Conservation (phyloP, 2,888 invertebrate species). For the Ptychoptera contaminata region DNA sequence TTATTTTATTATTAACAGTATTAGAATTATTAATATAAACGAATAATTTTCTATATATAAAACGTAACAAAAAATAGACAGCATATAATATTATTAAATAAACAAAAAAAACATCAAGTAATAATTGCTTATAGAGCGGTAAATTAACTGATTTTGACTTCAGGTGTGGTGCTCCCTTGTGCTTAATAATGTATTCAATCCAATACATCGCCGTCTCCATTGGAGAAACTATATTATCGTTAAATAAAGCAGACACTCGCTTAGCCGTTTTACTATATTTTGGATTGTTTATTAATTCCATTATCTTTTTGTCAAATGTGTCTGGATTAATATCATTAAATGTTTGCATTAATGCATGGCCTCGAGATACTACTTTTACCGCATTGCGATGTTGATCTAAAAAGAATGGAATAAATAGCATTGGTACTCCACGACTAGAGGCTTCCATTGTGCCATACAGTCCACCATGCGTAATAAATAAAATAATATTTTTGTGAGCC, state of each 20-base stretch:
- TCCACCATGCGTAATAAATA: constrained; percentile 34
- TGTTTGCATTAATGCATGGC: constrained; percentile 25
- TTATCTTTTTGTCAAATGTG: constrained; percentile 22
- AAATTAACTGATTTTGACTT: constrained; percentile 29
- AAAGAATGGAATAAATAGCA: constrained; percentile 31
- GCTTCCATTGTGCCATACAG: constrained; percentile 31
- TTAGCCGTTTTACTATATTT: constrained; percentile 28
- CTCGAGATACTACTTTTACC: constrained; percentile 24
- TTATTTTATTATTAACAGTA: no score
- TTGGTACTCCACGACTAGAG: constrained; percentile 30
- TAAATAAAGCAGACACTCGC: constrained; percentile 33
- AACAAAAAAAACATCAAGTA: constrained; percentile 36
- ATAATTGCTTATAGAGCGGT: constrained; percentile 27
- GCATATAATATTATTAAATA: constrained; percentile 19
- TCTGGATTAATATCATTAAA: constrained; percentile 25
- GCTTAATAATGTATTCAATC: constrained; percentile 39
- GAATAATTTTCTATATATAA: no score
- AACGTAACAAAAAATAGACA: no score
- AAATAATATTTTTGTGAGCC: constrained; percentile 29
- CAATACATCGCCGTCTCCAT: constrained; percentile 42
- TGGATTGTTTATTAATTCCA: constrained; percentile 25
- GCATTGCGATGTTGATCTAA: constrained; percentile 32
- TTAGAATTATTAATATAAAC: no score
- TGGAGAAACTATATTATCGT: constrained; percentile 38
- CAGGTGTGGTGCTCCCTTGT: constrained; percentile 28